These are phyloP conservation scores for Procambarus virginalis DNA, from an alignment of 1,140 invertebrate genomes.

Conservation along the genomic window DNA sequence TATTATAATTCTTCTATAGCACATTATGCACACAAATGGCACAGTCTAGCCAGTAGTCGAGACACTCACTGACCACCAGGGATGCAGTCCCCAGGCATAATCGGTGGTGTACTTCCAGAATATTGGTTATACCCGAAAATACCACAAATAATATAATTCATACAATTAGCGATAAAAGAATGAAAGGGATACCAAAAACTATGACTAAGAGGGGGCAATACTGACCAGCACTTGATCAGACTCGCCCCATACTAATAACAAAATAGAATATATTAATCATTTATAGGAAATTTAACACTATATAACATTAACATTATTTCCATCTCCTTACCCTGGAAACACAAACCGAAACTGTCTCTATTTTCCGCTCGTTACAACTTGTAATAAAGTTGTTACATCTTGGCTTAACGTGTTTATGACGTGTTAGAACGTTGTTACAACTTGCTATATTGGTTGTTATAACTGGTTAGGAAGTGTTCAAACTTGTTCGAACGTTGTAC, in stretches of 20 bases:
- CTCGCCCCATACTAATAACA: not conserved
- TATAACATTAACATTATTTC: no score
- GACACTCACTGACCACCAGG: conserved; percentile 11
- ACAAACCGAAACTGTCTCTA: no score
- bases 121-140: not conserved
- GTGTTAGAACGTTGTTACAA: no score
- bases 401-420: no score
- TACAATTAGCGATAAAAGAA: not conserved
- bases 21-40: conserved; percentile 15
- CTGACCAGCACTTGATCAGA: not conserved
- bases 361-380: no score
- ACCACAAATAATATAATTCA: not conserved
- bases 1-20: conserved; percentile 3
- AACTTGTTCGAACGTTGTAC: no score
- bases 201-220: not conserved
- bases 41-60: not conserved
- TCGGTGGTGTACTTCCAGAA: not conserved
- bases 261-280: not conserved
- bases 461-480: no score
- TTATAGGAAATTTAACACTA: not conserved
- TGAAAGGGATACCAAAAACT: not conserved
- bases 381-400: no score
- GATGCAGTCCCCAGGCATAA: not conserved
- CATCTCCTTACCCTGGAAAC: no score
- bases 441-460: no score